Base-by-base conservation (phyloP, 2,888 invertebrate species). In the Stenodera caucasica region DNA sequence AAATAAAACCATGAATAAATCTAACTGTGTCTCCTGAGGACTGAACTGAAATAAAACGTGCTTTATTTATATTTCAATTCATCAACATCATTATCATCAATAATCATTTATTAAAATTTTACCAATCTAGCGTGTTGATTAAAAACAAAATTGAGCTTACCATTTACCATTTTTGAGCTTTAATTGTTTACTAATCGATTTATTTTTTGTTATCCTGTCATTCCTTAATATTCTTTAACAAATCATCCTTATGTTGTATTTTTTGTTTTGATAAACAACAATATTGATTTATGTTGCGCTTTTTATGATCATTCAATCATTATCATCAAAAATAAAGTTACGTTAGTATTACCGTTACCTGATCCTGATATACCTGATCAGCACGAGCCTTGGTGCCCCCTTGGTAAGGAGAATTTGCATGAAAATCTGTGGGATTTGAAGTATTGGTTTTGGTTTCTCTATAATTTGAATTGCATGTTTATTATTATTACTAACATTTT, bases 371-470 rank as follows among this genome's bases (percentile, higher is more conserved):
- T 90, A 84, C 91, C 92, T 80, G 90, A 90, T 84, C 90, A 92
- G 88, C 92, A 92, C 85, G 92, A 92, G 84, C 90, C 90, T 83
- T 91, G 91, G 88, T 92, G 92, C 85, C 91, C 91, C 81, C 86
- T 91, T 83, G 89, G 90, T 90, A 90, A 90, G 88, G 23, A 45
- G 18, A 45, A 21, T 21, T 45, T 45, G 71, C 72, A 71, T 64
- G 69, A n/a, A n/a, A n/a, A n/a, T n/a, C n/a, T n/a, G n/a, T n/a
- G n/a, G n/a, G n/a, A n/a, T n/a, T n/a, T 63, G 57, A 61, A 67
- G 67, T 69, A 63, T 67, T 68, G 66, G 67, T 68, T 66, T 66
- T 64, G 64, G 61, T 68, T 56, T 37, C 61, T 26, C 55, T 65
- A 59, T 66, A 58, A 62, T 65, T 64, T 68, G 60, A 61, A 52